These are phyloP conservation scores for Xylota segnis DNA, from an alignment of 2,888 invertebrate species.

Conservation along the genomic window DNA sequence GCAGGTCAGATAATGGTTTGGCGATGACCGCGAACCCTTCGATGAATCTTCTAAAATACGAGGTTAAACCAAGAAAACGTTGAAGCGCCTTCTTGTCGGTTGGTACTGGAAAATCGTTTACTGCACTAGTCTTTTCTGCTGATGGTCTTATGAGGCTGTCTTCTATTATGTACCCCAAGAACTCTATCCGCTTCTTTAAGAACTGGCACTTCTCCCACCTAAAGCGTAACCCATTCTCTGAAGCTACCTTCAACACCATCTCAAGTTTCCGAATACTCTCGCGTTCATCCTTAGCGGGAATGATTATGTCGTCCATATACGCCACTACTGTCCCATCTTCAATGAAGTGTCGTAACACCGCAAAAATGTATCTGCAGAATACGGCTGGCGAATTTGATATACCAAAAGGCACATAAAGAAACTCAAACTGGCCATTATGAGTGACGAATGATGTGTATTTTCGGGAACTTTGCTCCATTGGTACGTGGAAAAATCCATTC, in stretches of 20 bases:
- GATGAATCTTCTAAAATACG: too few species aligned
- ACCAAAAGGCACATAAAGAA: conserved; percentile 18
- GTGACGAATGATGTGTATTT: not conserved
- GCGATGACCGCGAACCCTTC: too few species aligned
- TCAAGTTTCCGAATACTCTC: not conserved
- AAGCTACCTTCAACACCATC: not conserved
- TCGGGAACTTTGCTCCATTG: too few species aligned
- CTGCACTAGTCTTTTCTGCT: too few species aligned
- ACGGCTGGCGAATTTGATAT: conserved; percentile 25
- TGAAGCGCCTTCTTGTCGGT: too few species aligned
- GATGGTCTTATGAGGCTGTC: not conserved
- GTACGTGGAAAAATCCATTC: too few species aligned
- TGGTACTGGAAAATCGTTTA: too few species aligned
- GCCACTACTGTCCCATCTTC: not conserved
- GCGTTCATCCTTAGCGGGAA: not conserved
- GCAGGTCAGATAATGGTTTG: too few species aligned
- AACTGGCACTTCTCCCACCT: not conserved
- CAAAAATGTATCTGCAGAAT: conserved; percentile 1
- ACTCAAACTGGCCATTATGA: conserved; percentile 30
- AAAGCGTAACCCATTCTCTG: not conserved
- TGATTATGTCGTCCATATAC: not conserved
- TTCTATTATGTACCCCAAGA: not conserved
- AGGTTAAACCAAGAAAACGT: too few species aligned
- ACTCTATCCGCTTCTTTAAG: not conserved
- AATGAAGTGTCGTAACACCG: conserved; percentile 77